phyloP scores from a whole-genome alignment of 2,888 invertebrate genomes.

The Cerastis rubricosa region DNA sequence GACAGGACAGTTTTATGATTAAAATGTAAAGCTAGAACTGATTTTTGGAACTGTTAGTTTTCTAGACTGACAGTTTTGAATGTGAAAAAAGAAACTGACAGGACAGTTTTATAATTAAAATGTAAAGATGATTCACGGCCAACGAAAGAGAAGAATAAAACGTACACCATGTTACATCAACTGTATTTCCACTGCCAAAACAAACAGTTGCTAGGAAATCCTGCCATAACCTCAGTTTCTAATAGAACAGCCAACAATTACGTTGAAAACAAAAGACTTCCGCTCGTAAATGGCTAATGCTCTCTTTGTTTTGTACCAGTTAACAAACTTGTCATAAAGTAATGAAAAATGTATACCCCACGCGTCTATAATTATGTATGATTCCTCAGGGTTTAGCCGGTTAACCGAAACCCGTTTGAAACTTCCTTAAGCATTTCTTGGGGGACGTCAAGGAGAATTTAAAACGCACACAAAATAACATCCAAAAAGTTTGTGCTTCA shows the following conservation, averaged over 20 bases:
- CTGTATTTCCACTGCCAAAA: not conserved
- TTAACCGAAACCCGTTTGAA: slow-evolving; percentile 21
- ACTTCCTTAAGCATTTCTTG: slow-evolving; percentile 29
- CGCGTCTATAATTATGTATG: slow-evolving; percentile 34
- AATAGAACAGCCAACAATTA: slow-evolving; percentile 31
- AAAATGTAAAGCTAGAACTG: too few relatives aligned
- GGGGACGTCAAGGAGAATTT: slow-evolving; percentile 2
- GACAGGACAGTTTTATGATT: too few relatives aligned
- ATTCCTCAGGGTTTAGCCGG: slow-evolving; percentile 8
- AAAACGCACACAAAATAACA: not conserved
- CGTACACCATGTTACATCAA: not conserved
- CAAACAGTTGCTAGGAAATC: slow-evolving; percentile 11
- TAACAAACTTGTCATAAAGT: slow-evolving; percentile 50
- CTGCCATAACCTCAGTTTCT: slow-evolving; percentile 13
- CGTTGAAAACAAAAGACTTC: slow-evolving; percentile 26
- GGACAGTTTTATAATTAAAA: too few relatives aligned
- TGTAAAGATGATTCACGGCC: too few relatives aligned
- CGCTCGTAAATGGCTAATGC: slow-evolving; percentile 36
- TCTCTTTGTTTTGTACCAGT: slow-evolving; percentile 32
- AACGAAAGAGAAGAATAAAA: not conserved
- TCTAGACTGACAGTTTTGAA: not conserved
- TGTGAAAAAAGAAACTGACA: not conserved
- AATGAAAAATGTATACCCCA: slow-evolving; percentile 40
- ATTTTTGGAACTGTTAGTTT: too few relatives aligned
- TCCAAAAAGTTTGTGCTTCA: slow-evolving; percentile 1